These are phyloP conservation scores for Morinoia aosen DNA, from an alignment of 2,888 invertebrate species.

Conservation along the genomic window DNA sequence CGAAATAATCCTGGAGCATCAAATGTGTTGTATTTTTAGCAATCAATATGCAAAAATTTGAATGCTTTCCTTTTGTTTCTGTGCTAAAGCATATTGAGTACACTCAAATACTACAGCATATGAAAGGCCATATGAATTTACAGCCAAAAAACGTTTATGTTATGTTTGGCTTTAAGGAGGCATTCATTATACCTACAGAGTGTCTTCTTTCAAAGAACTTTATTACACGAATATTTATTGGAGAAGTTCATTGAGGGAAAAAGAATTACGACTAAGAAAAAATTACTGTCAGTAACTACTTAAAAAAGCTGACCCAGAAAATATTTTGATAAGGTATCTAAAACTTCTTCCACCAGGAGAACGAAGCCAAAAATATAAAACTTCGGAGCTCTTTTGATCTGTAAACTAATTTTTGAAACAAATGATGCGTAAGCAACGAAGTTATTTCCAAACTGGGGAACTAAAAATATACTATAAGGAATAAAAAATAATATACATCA, in stretches of 20 bases:
- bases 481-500: no score
- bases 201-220: neutral
- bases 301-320: neutral
- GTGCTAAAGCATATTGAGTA: no score
- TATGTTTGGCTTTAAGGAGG: neutral
- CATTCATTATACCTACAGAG: neutral
- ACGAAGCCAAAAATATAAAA: neutral
- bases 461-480: neutral
- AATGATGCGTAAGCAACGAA: neutral
- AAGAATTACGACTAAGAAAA: neutral
- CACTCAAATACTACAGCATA: no score
- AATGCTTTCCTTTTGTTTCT: neutral
- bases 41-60: neutral
- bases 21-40: neutral
- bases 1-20: neutral
- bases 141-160: neutral
- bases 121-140: neutral
- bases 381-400: neutral
- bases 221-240: neutral
- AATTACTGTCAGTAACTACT: neutral
- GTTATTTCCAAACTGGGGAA: neutral
- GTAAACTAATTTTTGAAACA: neutral
- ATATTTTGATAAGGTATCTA: neutral
- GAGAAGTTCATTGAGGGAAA: neutral
- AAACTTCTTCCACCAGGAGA: neutral